These are phyloP conservation scores for Didymodactylos carnosus DNA, from an alignment of 2,888 invertebrate species.

Conservation along the genomic window DNA sequence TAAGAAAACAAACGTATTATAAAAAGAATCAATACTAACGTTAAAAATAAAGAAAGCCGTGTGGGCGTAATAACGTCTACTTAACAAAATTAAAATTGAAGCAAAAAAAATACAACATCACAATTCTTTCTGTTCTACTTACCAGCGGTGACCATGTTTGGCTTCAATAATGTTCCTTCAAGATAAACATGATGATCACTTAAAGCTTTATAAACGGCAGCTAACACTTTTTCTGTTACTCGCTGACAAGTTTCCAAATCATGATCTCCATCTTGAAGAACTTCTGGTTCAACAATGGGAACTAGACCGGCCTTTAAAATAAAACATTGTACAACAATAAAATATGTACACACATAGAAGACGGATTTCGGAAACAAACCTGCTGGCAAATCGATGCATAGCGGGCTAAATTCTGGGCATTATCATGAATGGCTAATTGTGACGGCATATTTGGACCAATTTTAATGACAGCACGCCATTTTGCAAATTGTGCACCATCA, in stretches of 20 bases:
- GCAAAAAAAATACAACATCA: too few species aligned
- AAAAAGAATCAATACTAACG: too few species aligned
- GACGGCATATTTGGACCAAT: slow-evolving; percentile 32
- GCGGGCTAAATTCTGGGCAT: slow-evolving; percentile 83
- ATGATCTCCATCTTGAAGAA: slow-evolving; percentile 39
- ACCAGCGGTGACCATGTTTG: slow-evolving; percentile 92
- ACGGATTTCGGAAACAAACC: slow-evolving; percentile 16
- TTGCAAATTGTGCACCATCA: slow-evolving; percentile 87
- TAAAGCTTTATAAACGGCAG: slow-evolving; percentile 85
- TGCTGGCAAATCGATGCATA: slow-evolving; percentile 71
- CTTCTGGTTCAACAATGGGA: slow-evolving; percentile 95
- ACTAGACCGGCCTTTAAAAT: slow-evolving; percentile 58
- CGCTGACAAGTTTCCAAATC: neutral
- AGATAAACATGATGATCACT: slow-evolving; percentile 88
- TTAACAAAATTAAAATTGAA: too few species aligned
- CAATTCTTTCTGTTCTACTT: too few species aligned
- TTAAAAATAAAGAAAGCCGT: too few species aligned
- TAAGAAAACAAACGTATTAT: neutral
- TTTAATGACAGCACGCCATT: slow-evolving; percentile 49
- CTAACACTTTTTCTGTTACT: slow-evolving; percentile 44
- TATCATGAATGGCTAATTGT: slow-evolving; percentile 46
- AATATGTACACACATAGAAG: neutral
- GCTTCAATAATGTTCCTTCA: slow-evolving; percentile 93
- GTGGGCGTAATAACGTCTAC: too few species aligned
- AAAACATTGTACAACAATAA: neutral